A percentile compares a stretch with the other conserved stretches of the same genome.
These are phyloP conservation scores for Zaprionus ornatus DNA, from an alignment of 1,140 invertebrate genomes.

Conservation along the genomic window DNA sequence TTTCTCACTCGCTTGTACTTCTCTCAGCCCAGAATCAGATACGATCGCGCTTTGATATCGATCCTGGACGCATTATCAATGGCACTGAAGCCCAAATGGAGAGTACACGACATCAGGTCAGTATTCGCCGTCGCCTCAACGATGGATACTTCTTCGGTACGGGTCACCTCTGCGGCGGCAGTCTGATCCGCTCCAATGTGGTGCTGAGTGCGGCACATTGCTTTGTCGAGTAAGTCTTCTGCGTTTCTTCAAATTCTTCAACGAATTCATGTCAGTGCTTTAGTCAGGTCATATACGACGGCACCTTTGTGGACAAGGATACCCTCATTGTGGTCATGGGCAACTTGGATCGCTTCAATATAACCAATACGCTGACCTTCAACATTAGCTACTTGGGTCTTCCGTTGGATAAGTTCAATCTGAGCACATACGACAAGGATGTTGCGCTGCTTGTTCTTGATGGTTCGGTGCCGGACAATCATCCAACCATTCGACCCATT, in stretches of 20 bases:
- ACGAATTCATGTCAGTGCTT: background rate
- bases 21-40: slow-evolving; percentile 16
- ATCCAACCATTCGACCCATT: slow-evolving; percentile 68
- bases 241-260: background rate
- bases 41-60: slow-evolving; percentile 46
- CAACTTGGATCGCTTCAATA: slow-evolving; percentile 71
- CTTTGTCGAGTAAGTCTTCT: slow-evolving; percentile 75
- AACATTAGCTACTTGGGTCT: slow-evolving; percentile 48
- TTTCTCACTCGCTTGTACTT: too few relatives aligned
- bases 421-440: slow-evolving; percentile 62
- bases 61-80: slow-evolving; percentile 72
- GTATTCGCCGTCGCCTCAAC: slow-evolving; percentile 61
- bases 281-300: slow-evolving; percentile 61
- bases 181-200: slow-evolving; percentile 73
- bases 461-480: slow-evolving; percentile 56
- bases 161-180: slow-evolving; percentile 81
- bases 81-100: slow-evolving; percentile 63
- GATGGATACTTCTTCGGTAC: slow-evolving; percentile 75
- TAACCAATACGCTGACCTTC: slow-evolving; percentile 58
- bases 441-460: slow-evolving; percentile 61
- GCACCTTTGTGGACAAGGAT: slow-evolving; percentile 55
- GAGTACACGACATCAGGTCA: slow-evolving; percentile 76
- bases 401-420: slow-evolving; percentile 46
- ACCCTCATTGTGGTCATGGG: slow-evolving; percentile 74
- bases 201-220: slow-evolving; percentile 85